Conservation (phyloP, 2,888 invertebrate genomes). For the Pollenia amentaria region DNA sequence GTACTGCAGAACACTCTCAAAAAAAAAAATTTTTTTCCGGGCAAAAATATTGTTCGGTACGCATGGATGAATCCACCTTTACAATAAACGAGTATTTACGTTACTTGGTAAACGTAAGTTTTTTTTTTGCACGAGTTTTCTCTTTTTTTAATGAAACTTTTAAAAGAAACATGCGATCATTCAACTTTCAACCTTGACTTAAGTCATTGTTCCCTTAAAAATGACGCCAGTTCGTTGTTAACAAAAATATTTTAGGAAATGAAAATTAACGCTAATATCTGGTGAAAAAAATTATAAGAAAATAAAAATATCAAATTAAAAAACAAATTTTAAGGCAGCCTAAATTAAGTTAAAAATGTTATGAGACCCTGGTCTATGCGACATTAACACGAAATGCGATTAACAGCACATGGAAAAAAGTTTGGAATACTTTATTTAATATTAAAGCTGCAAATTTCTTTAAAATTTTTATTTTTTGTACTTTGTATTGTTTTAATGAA, state of each 20-base stretch:
- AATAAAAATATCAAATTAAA: too few species aligned
- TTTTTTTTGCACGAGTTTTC: too few species aligned
- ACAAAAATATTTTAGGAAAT: too few species aligned
- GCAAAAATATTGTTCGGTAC: too few species aligned
- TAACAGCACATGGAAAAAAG: neutral
- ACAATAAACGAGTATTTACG: too few species aligned
- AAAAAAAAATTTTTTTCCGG: too few species aligned
- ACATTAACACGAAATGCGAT: conserved; percentile 10
- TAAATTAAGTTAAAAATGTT: conserved; percentile 1
- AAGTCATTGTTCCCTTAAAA: neutral
- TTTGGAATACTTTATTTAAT: conserved; percentile 15
- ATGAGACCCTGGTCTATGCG: neutral
- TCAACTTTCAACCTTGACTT: neutral
- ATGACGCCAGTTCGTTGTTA: neutral
- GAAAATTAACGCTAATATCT: too few species aligned
- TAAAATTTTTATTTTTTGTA: conserved; percentile 36
- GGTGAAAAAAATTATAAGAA: too few species aligned
- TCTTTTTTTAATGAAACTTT: too few species aligned
- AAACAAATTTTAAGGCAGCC: neutral
- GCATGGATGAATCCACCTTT: too few species aligned
- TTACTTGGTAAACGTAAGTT: too few species aligned
- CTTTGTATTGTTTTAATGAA: neutral
- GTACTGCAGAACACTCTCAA: too few species aligned
- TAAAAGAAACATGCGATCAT: neutral
- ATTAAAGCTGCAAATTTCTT: conserved; percentile 31